Conservation (phyloP, 2,888 invertebrate species). For the Eupithecia centaureata region DNA sequence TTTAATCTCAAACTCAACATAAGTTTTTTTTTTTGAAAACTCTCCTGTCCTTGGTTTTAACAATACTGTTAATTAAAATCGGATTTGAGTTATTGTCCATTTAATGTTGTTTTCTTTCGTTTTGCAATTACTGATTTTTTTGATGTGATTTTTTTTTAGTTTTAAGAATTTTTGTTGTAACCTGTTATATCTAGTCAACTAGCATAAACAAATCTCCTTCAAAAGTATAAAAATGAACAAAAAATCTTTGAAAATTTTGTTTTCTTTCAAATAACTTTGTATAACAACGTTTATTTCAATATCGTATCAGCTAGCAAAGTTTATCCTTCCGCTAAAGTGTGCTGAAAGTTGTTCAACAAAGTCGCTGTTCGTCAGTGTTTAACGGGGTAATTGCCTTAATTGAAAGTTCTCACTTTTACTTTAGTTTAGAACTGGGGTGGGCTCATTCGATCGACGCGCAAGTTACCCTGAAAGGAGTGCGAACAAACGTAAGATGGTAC, state of each 20-base stretch:
- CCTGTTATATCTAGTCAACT: too few relatives aligned
- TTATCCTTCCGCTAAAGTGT: conserved; percentile 1
- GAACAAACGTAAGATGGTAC: conserved; percentile 10
- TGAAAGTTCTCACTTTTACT: conserved; percentile 37
- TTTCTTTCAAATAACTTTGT: not conserved
- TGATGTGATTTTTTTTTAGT: too few relatives aligned
- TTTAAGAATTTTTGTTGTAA: too few relatives aligned
- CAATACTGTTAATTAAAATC: too few relatives aligned
- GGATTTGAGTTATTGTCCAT: too few relatives aligned
- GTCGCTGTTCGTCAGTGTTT: conserved; percentile 26
- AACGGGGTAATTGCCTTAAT: conserved; percentile 37
- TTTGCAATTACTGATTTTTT: too few relatives aligned
- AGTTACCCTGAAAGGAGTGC: conserved; percentile 16
- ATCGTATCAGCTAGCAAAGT: conserved; percentile 1
- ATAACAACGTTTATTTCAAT: not conserved
- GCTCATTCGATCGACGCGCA: conserved; percentile 28
- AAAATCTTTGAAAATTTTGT: not conserved
- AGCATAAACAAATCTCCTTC: too few relatives aligned
- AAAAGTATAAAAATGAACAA: too few relatives aligned
- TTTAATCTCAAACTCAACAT: too few relatives aligned
- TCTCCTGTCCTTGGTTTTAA: too few relatives aligned
- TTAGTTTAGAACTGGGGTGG: conserved; percentile 31
- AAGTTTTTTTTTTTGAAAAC: too few relatives aligned
- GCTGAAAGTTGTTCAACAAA: conserved; percentile 23
- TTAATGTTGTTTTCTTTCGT: too few relatives aligned